Evolutionary conservation across 2,888 invertebrate genomes (phyloP).

Genomic region (Leptodirus hochenwartii): DNA sequence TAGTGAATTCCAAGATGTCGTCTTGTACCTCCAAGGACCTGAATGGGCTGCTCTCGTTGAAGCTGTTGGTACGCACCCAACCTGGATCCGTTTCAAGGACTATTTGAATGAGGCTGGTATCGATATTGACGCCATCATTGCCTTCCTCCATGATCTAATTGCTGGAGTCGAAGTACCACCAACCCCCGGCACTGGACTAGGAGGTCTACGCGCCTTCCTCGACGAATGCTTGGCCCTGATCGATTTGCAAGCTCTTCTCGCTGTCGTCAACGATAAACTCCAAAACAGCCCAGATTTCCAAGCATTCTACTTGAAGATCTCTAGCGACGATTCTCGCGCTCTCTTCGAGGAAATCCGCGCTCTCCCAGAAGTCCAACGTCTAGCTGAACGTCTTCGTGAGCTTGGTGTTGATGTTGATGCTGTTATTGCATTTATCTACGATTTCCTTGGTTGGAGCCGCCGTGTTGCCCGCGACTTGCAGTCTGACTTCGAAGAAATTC

Average conservation of each 20-base stretch:
- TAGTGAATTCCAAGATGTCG: slow-evolving; percentile 13
- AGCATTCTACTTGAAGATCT: slow-evolving; percentile 14
- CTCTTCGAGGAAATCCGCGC: slow-evolving; percentile 15
- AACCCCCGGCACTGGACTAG: not conserved
- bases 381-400: slow-evolving; percentile 12
- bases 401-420: slow-evolving; percentile 15
- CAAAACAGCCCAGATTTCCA: slow-evolving; percentile 15
- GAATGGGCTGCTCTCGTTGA: slow-evolving; percentile 14
- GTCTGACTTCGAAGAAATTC: slow-evolving; percentile 14
- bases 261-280: slow-evolving; percentile 13
- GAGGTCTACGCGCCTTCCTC: slow-evolving; percentile 10
- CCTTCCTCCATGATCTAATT: slow-evolving; percentile 11
- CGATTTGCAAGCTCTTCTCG: slow-evolving; percentile 13
- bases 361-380: slow-evolving; percentile 13
- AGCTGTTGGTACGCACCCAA: slow-evolving; percentile 9
- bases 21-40: slow-evolving; percentile 14
- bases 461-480: slow-evolving; percentile 8
- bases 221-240: slow-evolving; percentile 15
- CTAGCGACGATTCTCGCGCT: slow-evolving; percentile 13
- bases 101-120: slow-evolving; percentile 13
- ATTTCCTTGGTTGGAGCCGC: slow-evolving; percentile 16
- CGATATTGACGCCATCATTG: slow-evolving; percentile 10
- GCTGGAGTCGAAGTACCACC: slow-evolving; percentile 6
- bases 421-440: slow-evolving; percentile 12
- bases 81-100: slow-evolving; percentile 12